Conservation (phyloP, 2,113 vertebrate species). For the Piliocolobus tephrosceles region DNA sequence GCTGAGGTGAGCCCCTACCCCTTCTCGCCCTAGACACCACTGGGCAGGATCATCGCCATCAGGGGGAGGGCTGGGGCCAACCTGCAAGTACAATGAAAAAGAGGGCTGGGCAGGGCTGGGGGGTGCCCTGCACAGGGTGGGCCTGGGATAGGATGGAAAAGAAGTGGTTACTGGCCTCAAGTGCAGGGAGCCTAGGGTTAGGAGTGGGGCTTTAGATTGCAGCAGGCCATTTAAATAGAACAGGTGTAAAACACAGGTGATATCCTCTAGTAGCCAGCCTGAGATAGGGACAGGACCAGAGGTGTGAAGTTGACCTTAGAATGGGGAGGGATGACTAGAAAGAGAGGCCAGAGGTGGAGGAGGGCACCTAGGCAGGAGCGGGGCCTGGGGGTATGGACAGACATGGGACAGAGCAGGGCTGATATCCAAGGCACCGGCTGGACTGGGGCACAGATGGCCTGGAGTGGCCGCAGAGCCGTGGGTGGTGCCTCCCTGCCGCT, state of each 20-base stretch:
- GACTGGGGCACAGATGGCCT: background rate
- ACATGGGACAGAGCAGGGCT: background rate
- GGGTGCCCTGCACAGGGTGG: rapidly evolving
- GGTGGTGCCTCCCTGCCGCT: background rate
- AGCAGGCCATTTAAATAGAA: background rate
- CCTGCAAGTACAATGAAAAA: background rate
- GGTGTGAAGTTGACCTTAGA: background rate
- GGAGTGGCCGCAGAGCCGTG: background rate
- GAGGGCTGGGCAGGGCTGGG: background rate
- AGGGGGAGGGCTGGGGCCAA: background rate
- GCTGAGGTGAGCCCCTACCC: constrained; percentile 93
- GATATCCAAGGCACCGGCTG: background rate
- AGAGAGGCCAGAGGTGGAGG: background rate
- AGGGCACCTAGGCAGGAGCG: background rate
- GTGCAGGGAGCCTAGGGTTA: background rate
- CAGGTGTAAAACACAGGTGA: background rate
- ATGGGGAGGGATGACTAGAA: background rate
- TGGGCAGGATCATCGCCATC: background rate
- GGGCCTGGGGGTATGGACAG: background rate
- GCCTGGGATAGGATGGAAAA: background rate
- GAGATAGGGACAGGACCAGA: background rate
- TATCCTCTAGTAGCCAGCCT: background rate
- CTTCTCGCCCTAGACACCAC: background rate
- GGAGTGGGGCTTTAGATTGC: background rate
- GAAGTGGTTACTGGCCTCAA: background rate